phyloP scores from a whole-genome alignment of 2,797 vertebrate species.

The Malacoctenus gilli region DNA sequence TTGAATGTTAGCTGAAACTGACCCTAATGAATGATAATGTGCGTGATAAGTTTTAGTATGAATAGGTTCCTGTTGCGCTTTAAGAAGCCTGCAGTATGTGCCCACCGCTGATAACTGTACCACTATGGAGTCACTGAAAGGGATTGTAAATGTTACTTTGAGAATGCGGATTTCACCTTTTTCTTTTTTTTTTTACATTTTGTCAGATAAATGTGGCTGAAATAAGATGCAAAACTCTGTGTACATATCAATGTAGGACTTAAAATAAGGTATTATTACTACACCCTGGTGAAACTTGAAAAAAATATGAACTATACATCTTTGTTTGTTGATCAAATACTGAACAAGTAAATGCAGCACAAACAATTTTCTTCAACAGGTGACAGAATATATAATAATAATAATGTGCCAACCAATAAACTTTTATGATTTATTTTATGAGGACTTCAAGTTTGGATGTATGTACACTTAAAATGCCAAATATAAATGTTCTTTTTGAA shows the following conservation, averaged over 20 bases:
- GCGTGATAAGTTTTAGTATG: conserved; percentile 55
- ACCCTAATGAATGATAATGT: conserved; percentile 69
- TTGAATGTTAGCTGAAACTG: conserved; percentile 70
- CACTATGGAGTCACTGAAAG: conserved; percentile 71
- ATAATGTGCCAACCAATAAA: conserved; percentile 42
- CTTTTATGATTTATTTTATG: conserved; percentile 44
- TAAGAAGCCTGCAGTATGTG: conserved; percentile 41
- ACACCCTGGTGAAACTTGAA: conserved; percentile 76
- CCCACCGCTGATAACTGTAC: conserved; percentile 55
- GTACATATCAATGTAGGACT: conserved; percentile 63
- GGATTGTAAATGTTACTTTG: conserved; percentile 72
- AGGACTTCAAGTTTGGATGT: conserved; percentile 59
- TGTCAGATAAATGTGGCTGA: conserved; percentile 62
- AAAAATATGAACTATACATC: conserved; percentile 28
- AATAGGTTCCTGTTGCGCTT: conserved; percentile 60
- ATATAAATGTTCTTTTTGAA: conserved; percentile 69
- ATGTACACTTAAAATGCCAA: conserved; percentile 62
- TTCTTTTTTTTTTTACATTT: conserved; percentile 62
- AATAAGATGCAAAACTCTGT: conserved; percentile 56
- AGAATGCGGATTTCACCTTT: conserved; percentile 57
- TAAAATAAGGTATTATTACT: conserved; percentile 56
- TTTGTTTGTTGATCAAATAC: conserved; percentile 51
- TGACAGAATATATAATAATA: conserved; percentile 40
- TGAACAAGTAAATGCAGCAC: conserved; percentile 45
- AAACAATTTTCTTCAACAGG: conserved; percentile 36